phyloP scores from a whole-genome alignment of 2,113 vertebrate species.

The Baryphthengus martii region DNA sequence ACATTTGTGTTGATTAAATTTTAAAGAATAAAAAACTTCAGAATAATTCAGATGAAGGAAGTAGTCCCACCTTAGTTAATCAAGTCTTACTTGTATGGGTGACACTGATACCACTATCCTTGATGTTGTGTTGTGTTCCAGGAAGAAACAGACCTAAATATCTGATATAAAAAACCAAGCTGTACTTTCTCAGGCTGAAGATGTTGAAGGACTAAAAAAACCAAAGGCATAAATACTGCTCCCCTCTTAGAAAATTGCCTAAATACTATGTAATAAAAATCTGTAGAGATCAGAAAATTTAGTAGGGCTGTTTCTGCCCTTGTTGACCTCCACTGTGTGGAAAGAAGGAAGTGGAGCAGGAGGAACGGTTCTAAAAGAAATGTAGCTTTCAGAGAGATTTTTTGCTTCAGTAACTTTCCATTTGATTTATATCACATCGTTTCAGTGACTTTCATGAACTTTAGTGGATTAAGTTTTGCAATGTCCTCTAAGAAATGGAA shows the following conservation, averaged over 20 bases:
- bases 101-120: background rate
- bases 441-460: background rate
- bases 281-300: background rate
- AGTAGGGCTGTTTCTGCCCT: background rate
- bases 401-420: conserved; percentile 24
- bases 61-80: background rate
- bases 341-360: background rate
- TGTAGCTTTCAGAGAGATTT: background rate
- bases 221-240: background rate
- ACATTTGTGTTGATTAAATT: background rate
- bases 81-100: background rate
- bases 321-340: background rate
- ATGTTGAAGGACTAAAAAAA: background rate
- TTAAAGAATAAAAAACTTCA: background rate
- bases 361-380: background rate
- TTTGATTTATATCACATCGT: background rate
- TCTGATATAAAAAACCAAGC: background rate
- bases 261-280: background rate
- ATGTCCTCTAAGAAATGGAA: background rate
- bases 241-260: background rate
- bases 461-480: background rate
- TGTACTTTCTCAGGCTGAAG: background rate
- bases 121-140: background rate
- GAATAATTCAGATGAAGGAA: background rate
- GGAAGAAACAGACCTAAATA: background rate